These are phyloP conservation scores for Endomychus coccineus DNA, from an alignment of 2,888 invertebrate genomes.

Conservation along the genomic window DNA sequence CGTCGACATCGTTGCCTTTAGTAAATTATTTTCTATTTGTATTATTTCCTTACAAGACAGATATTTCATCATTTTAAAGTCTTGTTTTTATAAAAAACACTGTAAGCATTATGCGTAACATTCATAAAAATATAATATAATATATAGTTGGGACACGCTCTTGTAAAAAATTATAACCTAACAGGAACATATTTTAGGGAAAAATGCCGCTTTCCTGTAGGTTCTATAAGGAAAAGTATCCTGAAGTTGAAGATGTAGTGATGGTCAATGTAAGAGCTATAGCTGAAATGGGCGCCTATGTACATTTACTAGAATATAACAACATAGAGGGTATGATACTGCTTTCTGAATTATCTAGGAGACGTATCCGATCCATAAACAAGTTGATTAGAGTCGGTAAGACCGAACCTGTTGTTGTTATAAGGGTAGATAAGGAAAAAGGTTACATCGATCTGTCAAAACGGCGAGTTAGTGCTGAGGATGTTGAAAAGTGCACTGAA, in stretches of 20 bases:
- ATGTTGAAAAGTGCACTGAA: conserved; percentile 97
- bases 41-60: no score
- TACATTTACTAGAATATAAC: conserved; percentile 94
- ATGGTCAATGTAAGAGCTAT: conserved; percentile 98
- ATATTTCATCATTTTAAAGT: no score
- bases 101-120: no score
- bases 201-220: conserved; percentile 90
- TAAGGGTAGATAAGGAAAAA: conserved; percentile 99
- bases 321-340: conserved; percentile 99
- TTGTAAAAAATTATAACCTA: no score
- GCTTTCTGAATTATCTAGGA: conserved; percentile 92
- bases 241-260: conserved; percentile 98
- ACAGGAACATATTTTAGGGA: conserved; percentile 18
- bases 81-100: no score
- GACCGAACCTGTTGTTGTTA: conserved; percentile 98
- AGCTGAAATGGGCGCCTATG: conserved; percentile 99
- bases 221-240: conserved; percentile 95
- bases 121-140: no score
- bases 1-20: no score
- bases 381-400: conserved; percentile 98
- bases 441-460: conserved; percentile 99
- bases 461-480: conserved; percentile 95
- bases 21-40: no score
- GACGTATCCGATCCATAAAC: conserved; percentile 98
- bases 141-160: no score